Evolutionary conservation across 2,797 vertebrate genomes (phyloP), one percentile per base, ranked within the genome.

Genomic region (Myotis myotis): DNA sequence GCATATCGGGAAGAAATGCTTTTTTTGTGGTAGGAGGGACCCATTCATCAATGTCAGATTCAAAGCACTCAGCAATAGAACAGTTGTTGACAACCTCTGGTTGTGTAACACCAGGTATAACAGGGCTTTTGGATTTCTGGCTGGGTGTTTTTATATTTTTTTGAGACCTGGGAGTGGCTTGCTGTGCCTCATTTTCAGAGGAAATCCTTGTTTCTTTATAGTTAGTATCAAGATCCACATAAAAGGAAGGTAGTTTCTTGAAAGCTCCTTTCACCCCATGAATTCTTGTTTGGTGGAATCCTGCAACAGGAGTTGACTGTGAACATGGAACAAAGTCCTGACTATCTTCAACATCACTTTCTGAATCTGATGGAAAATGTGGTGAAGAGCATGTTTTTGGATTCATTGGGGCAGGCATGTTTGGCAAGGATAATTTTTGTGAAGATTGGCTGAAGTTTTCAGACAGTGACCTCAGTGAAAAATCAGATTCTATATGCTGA

Each of bases 241-340:
- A 94, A 87, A 96, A 89, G 3, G 49, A 16, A 93, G 95, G 55
- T 2, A 93, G 23, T 38, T 93, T 96, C 91, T 93, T 75, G 8
- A 96, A 83, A 95, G 96, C 60, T 89, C 78, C 87, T 57, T 60
- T 95, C n/a, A 97, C 75, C 15, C 64, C 84, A 82, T 28, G 16
- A 92, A 94, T 60, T 87, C 95, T 91, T 17, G 19, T 93, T 55
- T 80, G 96, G 66, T 95, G 49, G 68, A 97, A 93, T 93, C 97
- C 97, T 90, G 95, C 41, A 91, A 98, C 1, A 68, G 98, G 98
- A 91, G 98, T 98, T 4, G 98, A 98, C 94, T 98, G 98, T 55
- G 98, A 98, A 95, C 95, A 97, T 4, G 98, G 98, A 96, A 98
- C 28, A 66, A 98, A 98, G 55, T 98, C 97, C 64, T 82, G 96